phyloP scores from a whole-genome alignment of 2,113 vertebrate species.

The Salvator merianae region DNA sequence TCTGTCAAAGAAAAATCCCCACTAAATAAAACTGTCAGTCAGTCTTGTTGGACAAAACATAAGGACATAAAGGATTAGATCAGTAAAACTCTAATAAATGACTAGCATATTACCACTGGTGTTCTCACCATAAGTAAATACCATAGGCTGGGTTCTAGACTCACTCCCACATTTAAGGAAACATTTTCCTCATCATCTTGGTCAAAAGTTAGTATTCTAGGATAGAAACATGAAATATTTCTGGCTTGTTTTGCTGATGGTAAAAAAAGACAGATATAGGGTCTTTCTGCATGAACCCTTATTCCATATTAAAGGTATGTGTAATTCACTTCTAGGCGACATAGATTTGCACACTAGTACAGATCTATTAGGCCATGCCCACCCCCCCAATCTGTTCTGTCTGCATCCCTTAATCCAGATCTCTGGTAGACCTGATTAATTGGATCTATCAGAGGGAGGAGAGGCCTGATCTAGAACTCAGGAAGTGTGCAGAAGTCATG shows the following conservation, averaged over 20 bases:
- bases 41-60: conserved; percentile 30
- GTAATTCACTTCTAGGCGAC: too few species aligned
- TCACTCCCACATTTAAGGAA: conserved; percentile 17
- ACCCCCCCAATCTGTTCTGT: too few species aligned
- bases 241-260: background rate
- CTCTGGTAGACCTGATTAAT: too few species aligned
- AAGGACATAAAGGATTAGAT: conserved; percentile 38
- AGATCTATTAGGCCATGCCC: too few species aligned
- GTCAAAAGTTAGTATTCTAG: conserved; percentile 27
- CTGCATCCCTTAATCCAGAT: too few species aligned
- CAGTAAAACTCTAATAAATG: conserved; percentile 23
- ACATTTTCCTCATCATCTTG: background rate
- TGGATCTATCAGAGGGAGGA: too few species aligned
- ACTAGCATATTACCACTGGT: conserved; percentile 18
- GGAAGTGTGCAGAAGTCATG: too few species aligned
- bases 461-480: too few species aligned
- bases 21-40: conserved; percentile 52
- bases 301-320: too few species aligned
- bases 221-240: background rate
- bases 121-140: background rate
- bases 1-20: conserved; percentile 50
- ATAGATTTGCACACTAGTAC: too few species aligned
- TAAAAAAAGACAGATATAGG: accelerated
- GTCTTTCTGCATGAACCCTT: too few species aligned
- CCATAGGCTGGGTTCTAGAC: background rate